Evolutionary conservation across 2,797 vertebrate genomes (phyloP), one percentile per base, ranked within the genome.

Genomic region (Neomorphus geoffroyi): DNA sequence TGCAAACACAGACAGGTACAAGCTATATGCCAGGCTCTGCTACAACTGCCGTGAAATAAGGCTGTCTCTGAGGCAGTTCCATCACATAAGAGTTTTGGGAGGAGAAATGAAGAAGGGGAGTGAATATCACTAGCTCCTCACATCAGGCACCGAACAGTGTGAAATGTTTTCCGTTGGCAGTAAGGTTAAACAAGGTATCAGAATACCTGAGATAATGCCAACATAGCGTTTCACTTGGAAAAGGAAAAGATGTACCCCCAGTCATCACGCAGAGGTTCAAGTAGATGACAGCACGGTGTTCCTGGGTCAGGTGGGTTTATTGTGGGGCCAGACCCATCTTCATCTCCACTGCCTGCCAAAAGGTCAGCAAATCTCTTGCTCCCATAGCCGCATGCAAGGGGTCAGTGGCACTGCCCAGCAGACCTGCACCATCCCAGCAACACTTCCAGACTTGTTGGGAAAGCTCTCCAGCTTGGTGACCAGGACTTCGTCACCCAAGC

Each of bases 241-340:
- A 26, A 50, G 12, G 26, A 73, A 58, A 74, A 11, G 13, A 10
- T 9, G 4, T 13, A 19, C 7, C 45, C 57, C n/a, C 4, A 43
- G 43, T 32, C 10, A 39, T 33, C 7, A 12, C 0, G 0, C 13
- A 17, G 13, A 24, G n/a, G 7, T n/a, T 58, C 9, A 51, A 43
- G 24, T 58, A 43, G 24, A 39, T 16, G 56, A 46, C 30, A 70
- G 32, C 10, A 27, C 18, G 8, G 32, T 4, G 43, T 7, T 80
- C 9, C 58, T 3, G 10, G 41, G 18, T 7, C 37, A n/a, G 18
- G 60, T 13, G 32, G 13, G 30, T 56, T 24, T 51, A 19, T 6
- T 2, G 4, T 9, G 5, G 27, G 45, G n/a, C 37, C 72, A 35
- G 22, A 43, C 27, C 14, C 50, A 30, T 7, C 21, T 62, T 48